Evolutionary conservation across 2,888 invertebrate genomes (phyloP), one percentile per base, ranked within the genome.

Genomic region (Hedya salicella): DNA sequence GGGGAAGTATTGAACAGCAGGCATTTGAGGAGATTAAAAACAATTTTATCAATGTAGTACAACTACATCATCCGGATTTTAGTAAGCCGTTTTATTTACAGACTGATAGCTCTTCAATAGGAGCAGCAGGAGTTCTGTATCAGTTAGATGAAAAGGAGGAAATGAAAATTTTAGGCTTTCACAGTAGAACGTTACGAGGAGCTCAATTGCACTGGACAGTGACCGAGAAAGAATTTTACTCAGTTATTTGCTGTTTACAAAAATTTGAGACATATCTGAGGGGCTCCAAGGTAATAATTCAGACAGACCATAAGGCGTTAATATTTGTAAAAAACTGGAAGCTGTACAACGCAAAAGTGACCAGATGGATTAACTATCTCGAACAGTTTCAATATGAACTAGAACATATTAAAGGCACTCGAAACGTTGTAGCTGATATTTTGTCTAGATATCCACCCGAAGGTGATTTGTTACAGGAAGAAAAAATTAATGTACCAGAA

Each of bases 201-300:
- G 53, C 72, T 0, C 63, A 73, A 49, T 30, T 65, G 14, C 72
- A 62, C 14, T 74, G 75, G 76, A 73, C 74, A 0, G 72, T 74
- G 0, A 71, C 73, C 0, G 75, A 77, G 53, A 69, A 73, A n/a
- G 74, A 75, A 49, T 70, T 75, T 44, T 74, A 46, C n/a, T 62
- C 75, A 0, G 59, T 76, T 0, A 74, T 76, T 3, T 57, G 44
- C 50, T 71, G 71, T 21, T 61, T 76, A 14, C 19, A 64, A 14
- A 75, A 74, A 32, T 75, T 74, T 42, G 75, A 75, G 16, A 74
- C 75, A 0, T 76, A 76, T 65, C 57, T 76, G 5, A 67, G 74
- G 13, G 75, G 76, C 0, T 8, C 67, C 0, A 71, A 71, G 19
- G 13, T 75, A 0, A 67, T 71, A 4, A 73, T 76, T 14, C 39